These are phyloP conservation scores for Orthonychiurus folsomi DNA, from an alignment of 2,888 invertebrate genomes.

Conservation along the genomic window DNA sequence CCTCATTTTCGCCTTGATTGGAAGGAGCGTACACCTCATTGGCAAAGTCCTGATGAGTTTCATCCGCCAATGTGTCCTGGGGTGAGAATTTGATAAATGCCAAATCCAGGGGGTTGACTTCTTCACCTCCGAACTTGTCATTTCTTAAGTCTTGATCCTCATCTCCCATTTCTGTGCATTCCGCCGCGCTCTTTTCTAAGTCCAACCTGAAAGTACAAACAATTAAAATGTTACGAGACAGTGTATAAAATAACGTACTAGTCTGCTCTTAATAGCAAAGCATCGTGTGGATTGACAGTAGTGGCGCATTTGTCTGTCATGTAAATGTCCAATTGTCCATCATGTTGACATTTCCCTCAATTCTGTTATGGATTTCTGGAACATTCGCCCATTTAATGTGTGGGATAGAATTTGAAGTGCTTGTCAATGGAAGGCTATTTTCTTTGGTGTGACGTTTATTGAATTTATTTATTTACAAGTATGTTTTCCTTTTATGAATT, in stretches of 20 bases:
- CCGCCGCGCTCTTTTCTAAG: conserved; percentile 45
- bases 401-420: too few relatives aligned
- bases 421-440: too few relatives aligned
- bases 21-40: background rate
- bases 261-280: too few relatives aligned
- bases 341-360: too few relatives aligned
- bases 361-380: too few relatives aligned
- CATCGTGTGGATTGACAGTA: too few relatives aligned
- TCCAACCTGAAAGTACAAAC: conserved; percentile 43
- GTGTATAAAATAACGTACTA: background rate
- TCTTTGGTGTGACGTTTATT: too few relatives aligned
- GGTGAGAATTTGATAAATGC: conserved; percentile 74
- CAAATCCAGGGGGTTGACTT: conserved; percentile 56
- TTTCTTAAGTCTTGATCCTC: conserved; percentile 51
- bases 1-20: background rate
- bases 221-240: background rate
- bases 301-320: too few relatives aligned
- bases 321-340: too few relatives aligned
- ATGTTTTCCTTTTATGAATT: too few relatives aligned
- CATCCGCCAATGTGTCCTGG: conserved; percentile 62
- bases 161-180: conserved; percentile 36
- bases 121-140: conserved; percentile 50
- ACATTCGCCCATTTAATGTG: too few relatives aligned
- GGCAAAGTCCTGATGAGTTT: conserved; percentile 54
- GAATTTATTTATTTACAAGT: too few relatives aligned